phyloP scores from a whole-genome alignment of 1,140 invertebrate genomes.

The Aplysia californica region DNA sequence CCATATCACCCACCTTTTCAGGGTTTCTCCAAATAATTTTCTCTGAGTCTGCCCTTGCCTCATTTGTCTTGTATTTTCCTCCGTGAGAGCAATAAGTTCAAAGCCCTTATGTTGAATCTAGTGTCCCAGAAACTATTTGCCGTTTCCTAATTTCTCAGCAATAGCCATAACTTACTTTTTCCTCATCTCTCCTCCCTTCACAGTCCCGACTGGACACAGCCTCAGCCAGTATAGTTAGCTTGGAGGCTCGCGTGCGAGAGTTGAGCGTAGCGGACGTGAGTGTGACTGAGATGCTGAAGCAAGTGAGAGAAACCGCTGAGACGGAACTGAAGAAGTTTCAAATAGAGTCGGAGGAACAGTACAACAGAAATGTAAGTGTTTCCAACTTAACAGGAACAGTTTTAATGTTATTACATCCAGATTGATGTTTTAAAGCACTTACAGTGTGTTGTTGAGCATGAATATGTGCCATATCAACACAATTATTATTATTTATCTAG shows the following conservation, averaged over 20 bases:
- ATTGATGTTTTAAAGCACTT: no score
- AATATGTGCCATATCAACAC: background rate
- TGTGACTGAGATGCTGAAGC: conserved; percentile 43
- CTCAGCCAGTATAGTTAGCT: conserved; percentile 46
- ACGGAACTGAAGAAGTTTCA: conserved; percentile 49
- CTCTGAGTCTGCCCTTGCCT: no score
- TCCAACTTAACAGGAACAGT: no score
- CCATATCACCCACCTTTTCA: no score
- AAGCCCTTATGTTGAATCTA: no score
- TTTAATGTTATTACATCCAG: no score
- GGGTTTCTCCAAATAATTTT: no score
- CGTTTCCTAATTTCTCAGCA: no score
- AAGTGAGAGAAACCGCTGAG: conserved; percentile 49
- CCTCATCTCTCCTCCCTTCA: background rate
- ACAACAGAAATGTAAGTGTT: conserved; percentile 51
- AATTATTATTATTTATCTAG: background rate
- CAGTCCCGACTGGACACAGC: conserved; percentile 43
- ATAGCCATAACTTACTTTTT: background rate
- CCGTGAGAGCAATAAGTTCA: no score
- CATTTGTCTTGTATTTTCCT: no score
- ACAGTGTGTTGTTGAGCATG: no score
- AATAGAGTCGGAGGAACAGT: conserved; percentile 48
- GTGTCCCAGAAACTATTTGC: no score
- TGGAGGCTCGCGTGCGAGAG: conserved; percentile 49
- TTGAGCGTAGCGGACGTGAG: conserved; percentile 40